These are phyloP conservation scores for Drosophila persimilis DNA, from an alignment of 1,140 invertebrate species.

Conservation along the genomic window DNA sequence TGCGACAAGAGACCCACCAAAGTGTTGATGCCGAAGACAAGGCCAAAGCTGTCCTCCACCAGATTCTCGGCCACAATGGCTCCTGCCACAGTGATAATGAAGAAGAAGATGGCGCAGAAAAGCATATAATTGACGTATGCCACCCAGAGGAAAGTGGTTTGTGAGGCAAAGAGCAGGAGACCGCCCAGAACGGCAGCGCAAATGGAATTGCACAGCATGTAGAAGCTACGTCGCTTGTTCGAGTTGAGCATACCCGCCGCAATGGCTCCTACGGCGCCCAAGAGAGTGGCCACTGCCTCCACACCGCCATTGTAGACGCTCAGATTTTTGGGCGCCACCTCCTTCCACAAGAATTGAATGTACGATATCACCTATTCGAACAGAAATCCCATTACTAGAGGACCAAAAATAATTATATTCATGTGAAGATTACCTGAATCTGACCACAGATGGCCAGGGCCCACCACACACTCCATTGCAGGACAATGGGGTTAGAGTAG, in stretches of 20 bases:
- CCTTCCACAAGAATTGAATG: slow-evolving; percentile 92
- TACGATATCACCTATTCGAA: slow-evolving; percentile 87
- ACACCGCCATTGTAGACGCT: slow-evolving; percentile 90
- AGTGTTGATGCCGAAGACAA: slow-evolving; percentile 96
- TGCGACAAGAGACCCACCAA: slow-evolving; percentile 91
- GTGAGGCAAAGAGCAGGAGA: slow-evolving; percentile 86
- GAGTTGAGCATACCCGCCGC: slow-evolving; percentile 82
- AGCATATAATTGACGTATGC: slow-evolving; percentile 90
- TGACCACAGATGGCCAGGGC: slow-evolving; percentile 91
- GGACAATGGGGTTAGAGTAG: slow-evolving; percentile 88
- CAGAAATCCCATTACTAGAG: too few relatives aligned
- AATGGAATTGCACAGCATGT: slow-evolving; percentile 78
- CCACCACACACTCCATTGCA: slow-evolving; percentile 95
- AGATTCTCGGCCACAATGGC: slow-evolving; percentile 93
- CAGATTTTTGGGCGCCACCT: slow-evolving; percentile 79
- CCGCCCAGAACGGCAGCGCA: slow-evolving; percentile 86
- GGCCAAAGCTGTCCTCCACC: slow-evolving; percentile 91
- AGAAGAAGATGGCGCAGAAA: slow-evolving; percentile 91
- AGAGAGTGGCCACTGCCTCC: slow-evolving; percentile 89
- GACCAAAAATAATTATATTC: background rate
- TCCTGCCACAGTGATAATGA: slow-evolving; percentile 93
- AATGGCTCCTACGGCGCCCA: slow-evolving; percentile 87
- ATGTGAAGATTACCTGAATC: slow-evolving; percentile 83
- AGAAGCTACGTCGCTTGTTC: slow-evolving; percentile 55
- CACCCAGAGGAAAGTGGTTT: slow-evolving; percentile 86